Percentiles rank a stretch among this genome's conserved stretches.
Conservation (phyloP, 2,888 invertebrate species). For the Chorisops tibialis region DNA sequence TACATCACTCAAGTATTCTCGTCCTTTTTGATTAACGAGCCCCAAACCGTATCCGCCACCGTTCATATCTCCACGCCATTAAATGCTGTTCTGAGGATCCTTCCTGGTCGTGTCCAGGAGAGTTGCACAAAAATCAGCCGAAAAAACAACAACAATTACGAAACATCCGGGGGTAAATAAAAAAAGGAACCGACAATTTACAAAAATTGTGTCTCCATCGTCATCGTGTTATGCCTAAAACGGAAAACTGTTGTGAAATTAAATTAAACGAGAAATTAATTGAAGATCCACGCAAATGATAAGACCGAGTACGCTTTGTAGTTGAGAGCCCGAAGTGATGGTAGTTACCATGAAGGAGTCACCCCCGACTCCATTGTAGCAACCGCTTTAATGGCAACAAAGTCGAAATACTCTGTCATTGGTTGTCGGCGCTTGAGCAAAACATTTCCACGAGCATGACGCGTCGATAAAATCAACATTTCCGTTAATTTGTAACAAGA, state of each 20-base stretch:
- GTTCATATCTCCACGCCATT: slow-evolving; percentile 17
- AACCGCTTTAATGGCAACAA: neutral
- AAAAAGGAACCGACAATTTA: neutral
- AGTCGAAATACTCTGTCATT: slow-evolving; percentile 9
- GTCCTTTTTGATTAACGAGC: neutral
- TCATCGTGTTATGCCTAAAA: slow-evolving; percentile 17
- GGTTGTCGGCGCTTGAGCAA: slow-evolving; percentile 4
- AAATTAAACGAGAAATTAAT: slow-evolving; percentile 36
- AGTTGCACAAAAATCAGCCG: no score
- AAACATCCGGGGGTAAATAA: neutral
- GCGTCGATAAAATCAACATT: slow-evolving; percentile 30
- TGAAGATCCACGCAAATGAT: slow-evolving; percentile 36
- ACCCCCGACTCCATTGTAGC: neutral
- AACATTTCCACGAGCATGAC: slow-evolving; percentile 4
- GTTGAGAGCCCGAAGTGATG: neutral
- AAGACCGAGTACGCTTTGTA: slow-evolving; percentile 6
- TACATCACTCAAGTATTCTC: slow-evolving; percentile 29
- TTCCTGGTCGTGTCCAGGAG: slow-evolving; percentile 6
- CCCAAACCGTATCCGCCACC: slow-evolving; percentile 6
- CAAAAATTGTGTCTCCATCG: slow-evolving; percentile 16
- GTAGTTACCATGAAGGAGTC: no score
- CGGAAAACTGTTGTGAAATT: slow-evolving; percentile 32
- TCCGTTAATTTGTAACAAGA: slow-evolving; percentile 31
- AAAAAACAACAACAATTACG: neutral
- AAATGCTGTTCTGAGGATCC: slow-evolving; percentile 13